phyloP scores from a whole-genome alignment of 2,797 vertebrate species.

The Hippopotamyrus pictus region DNA sequence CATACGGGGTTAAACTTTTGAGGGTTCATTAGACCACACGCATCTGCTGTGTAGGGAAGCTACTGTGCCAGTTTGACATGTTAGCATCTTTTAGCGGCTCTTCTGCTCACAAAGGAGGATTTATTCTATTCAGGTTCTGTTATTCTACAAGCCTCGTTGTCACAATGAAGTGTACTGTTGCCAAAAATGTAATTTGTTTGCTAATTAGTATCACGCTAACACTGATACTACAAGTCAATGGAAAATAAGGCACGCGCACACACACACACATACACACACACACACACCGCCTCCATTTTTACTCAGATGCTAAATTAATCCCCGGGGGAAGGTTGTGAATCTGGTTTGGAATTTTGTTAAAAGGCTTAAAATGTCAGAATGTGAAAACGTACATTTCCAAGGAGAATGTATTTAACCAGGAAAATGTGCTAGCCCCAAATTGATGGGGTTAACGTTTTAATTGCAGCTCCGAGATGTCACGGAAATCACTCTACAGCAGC shows the following conservation, averaged over 20 bases:
- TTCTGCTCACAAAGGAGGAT: not conserved
- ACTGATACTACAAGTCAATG: constrained; percentile 35
- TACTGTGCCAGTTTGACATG: not conserved
- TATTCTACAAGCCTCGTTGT: not conserved
- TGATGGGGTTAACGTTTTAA: constrained; percentile 73
- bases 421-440: constrained; percentile 66
- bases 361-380: constrained; percentile 81
- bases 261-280: not conserved
- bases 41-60: not conserved
- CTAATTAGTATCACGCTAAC: not conserved
- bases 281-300: not conserved
- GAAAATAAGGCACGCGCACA: not conserved
- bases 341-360: constrained; percentile 73
- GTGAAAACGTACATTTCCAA: constrained; percentile 64
- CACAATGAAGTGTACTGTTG: not conserved
- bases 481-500: constrained; percentile 44
- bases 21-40: not conserved
- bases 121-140: not conserved
- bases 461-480: constrained; percentile 51
- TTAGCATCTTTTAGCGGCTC: not conserved
- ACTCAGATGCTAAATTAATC: constrained; percentile 44
- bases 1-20: not conserved
- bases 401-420: constrained; percentile 53
- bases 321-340: constrained; percentile 65
- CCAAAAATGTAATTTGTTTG: not conserved